Evolutionary conservation across 2,888 invertebrate genomes (phyloP), one percentile per base, ranked within the genome.

Genomic region (Brenthis daphne): DNA sequence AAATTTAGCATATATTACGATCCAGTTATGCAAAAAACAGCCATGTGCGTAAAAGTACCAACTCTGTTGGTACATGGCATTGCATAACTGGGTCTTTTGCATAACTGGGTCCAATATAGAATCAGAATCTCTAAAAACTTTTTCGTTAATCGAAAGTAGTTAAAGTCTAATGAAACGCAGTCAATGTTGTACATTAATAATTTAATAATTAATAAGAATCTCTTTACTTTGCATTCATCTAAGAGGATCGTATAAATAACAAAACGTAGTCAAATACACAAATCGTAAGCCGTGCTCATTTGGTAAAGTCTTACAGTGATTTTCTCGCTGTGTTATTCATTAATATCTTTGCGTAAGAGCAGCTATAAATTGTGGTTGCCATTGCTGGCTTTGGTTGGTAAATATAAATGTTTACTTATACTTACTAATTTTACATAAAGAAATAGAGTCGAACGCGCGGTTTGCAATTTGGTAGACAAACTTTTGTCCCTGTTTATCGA

Each of bases 271-370:
- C 1, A 33, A 37, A 63, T 56, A 43, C 76, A 75, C 77, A 79
- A 73, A 78, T 76, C 77, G 73, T 74, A 79, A 81, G 77, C 82
- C 82, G 69, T 80, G 77, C 81, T 81, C 82, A 82, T 87, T 83
- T 84, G 78, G 79, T 78, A 82, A 83, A 84, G 87, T 87, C 87
- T 85, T 85, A 86, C 81, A 79, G 56, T 68, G 68, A 73, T 72
- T 68, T 69, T 74, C 68, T 65, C 65, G 43, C 60, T 66, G 69
- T 73, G 69, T 71, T 72, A 63, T 58, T 73, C 74, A 75, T 75
- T 77, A 77, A 77, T 77, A 76, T 74, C 69, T 67, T 67, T 68
- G 61, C 68, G 75, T 74, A 73, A 74, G 74, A 72, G 76, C 74
- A 70, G 67, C 64, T 66, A 74, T 76, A 77, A 75, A 78, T 75